These are phyloP conservation scores for Myrmophylax atrothorax DNA, from an alignment of 2,113 vertebrate species.

Conservation along the genomic window DNA sequence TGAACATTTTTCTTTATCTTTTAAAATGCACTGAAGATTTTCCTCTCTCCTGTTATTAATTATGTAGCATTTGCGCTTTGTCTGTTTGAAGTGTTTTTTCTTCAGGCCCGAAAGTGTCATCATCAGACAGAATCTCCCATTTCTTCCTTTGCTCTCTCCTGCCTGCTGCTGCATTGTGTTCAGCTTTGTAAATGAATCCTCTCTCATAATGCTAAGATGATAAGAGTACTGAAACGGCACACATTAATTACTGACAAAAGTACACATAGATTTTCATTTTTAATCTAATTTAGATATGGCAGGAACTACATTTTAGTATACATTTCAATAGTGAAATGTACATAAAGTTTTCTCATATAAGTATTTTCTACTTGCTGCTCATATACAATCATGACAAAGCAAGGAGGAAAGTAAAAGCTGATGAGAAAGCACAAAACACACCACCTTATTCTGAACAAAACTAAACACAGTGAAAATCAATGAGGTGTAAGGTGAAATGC, in stretches of 20 bases:
- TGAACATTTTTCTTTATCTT: neutral
- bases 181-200: neutral
- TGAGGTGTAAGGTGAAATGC: neutral
- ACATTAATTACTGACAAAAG: neutral
- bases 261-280: neutral
- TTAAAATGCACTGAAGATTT: neutral
- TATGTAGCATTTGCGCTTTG: accelerated
- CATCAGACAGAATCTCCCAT: neutral
- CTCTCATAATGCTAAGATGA: neutral
- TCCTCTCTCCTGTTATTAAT: neutral
- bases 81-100: accelerated
- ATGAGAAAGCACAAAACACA: neutral
- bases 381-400: neutral
- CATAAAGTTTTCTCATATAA: neutral
- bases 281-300: neutral
- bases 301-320: neutral
- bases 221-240: neutral
- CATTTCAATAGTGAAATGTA: neutral
- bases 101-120: neutral
- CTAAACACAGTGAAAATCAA: neutral
- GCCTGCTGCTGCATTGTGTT: neutral
- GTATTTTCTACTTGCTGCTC: neutral
- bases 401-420: neutral
- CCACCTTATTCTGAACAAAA: neutral
- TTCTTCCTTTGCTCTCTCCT: neutral